Conservation (phyloP, 2,888 invertebrate genomes). For the Choristoneura rosaceana region DNA sequence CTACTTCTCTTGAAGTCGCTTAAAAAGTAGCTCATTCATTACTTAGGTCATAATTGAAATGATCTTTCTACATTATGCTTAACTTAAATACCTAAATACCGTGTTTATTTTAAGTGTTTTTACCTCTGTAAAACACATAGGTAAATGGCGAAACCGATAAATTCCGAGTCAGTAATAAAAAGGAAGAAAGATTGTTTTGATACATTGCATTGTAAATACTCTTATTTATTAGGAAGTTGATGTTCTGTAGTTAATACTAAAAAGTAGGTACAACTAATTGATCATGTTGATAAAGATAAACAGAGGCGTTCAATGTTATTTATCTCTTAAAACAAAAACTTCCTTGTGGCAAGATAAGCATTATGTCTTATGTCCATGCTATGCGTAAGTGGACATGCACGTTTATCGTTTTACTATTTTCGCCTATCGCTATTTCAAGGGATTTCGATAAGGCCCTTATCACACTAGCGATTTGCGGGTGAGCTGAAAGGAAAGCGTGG, state of each 20-base stretch:
- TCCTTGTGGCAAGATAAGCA: conserved; percentile 5
- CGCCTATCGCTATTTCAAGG: background rate
- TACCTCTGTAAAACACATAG: too few relatives aligned
- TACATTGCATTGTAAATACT: background rate
- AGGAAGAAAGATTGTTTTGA: background rate
- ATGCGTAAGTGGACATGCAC: background rate
- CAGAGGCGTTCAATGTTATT: background rate
- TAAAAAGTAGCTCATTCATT: too few relatives aligned
- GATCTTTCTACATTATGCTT: too few relatives aligned
- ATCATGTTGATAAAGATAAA: background rate
- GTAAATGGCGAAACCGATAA: too few relatives aligned
- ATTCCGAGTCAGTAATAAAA: too few relatives aligned
- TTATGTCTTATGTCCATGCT: background rate
- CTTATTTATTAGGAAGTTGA: background rate
- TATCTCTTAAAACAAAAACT: conserved; percentile 19
- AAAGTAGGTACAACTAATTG: background rate
- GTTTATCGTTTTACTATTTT: background rate
- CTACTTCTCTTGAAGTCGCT: too few relatives aligned
- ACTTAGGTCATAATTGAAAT: too few relatives aligned
- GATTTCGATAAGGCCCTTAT: background rate
- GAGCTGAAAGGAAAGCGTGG: too few relatives aligned
- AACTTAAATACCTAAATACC: too few relatives aligned
- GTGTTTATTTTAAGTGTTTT: too few relatives aligned
- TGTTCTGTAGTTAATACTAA: background rate
- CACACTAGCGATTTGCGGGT: too few relatives aligned